Percentiles rank a stretch among this genome's conserved stretches.
These are phyloP conservation scores for Drosophila insularis DNA, from an alignment of 1,140 invertebrate genomes.

Conservation along the genomic window DNA sequence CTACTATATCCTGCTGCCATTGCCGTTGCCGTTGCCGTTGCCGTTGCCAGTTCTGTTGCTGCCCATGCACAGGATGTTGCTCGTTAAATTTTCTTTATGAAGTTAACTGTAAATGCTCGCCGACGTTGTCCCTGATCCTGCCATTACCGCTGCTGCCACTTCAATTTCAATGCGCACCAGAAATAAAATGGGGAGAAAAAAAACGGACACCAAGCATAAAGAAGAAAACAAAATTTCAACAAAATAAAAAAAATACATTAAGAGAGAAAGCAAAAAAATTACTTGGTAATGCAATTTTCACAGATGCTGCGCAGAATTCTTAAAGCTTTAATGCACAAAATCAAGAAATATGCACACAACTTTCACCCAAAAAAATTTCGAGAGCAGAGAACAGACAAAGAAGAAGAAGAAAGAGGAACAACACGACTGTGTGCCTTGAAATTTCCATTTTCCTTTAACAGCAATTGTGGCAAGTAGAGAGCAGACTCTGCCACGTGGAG, in stretches of 20 bases:
- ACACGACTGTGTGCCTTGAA: slow-evolving; percentile 50
- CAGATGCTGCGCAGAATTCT: slow-evolving; percentile 41
- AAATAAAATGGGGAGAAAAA: slow-evolving; percentile 62
- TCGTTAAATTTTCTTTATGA: slow-evolving; percentile 80
- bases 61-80: slow-evolving; percentile 71
- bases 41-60: slow-evolving; percentile 2
- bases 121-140: slow-evolving; percentile 36
- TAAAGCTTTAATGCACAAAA: slow-evolving; percentile 59
- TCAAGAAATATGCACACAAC: not conserved
- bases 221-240: slow-evolving; percentile 1
- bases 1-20: slow-evolving; percentile 1
- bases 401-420: slow-evolving; percentile 19
- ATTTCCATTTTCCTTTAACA: slow-evolving; percentile 35
- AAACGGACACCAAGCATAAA: not conserved
- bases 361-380: slow-evolving; percentile 1
- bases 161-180: slow-evolving; percentile 68
- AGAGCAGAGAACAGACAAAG: slow-evolving; percentile 15
- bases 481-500: not conserved
- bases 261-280: slow-evolving; percentile 43
- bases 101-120: slow-evolving; percentile 76
- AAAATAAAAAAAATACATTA: not conserved
- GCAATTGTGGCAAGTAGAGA: not conserved
- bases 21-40: not conserved
- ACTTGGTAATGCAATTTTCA: slow-evolving; percentile 69
- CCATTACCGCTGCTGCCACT: slow-evolving; percentile 29